Evolutionary conservation across 2,797 vertebrate genomes (phyloP), one percentile per base, ranked within the genome.

Genomic region (Lindbergichthys nudifrons): DNA sequence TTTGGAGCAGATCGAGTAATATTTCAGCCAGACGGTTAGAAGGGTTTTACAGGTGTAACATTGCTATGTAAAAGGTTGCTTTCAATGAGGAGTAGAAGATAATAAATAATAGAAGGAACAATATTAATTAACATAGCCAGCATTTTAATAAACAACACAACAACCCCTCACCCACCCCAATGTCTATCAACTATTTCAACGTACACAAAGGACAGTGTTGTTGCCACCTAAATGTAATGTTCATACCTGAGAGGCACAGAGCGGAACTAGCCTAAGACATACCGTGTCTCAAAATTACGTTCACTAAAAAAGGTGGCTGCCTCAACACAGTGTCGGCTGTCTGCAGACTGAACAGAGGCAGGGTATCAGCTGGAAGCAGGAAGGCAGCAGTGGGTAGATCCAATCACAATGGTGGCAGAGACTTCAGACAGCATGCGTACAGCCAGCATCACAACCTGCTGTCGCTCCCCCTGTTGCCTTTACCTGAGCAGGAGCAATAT

Each of bases 331-430:
- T 21, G 1, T 58, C 65, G 66, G 13, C 65, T 41, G 47, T 79
- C 32, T 66, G 9, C 64, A 52, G 68, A 43, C 52, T 39, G 21
- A 74, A 72, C 59, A 45, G 80, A 48, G 77, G 59, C 62, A 75
- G 64, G 62, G 42, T 88, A 92, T 91, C 93, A 95, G 95, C 96
- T 97, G 96, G 97, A 97, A 97, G 96, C 95, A 95, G 96, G 83
- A 30, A 68, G 66, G 85, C 91, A 90, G 90, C 91, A 58, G 43
- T 65, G 58, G 91, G 91, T 89, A 92, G 90, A 90, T 88, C 83
- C 73, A 80, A 92, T 91, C 91, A 95, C 97, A 97, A 97, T 98
- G 97, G 97, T 90, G 95, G 97, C 97, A 98, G 97, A 97, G 93
- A 95, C 85, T 93, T 90, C 87, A 90, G 94, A 94, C 83, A 87